Evolutionary conservation across 1,140 invertebrate species (phyloP), one percentile per base, ranked within the genome.

Genomic region (Elysia chlorotica): DNA sequence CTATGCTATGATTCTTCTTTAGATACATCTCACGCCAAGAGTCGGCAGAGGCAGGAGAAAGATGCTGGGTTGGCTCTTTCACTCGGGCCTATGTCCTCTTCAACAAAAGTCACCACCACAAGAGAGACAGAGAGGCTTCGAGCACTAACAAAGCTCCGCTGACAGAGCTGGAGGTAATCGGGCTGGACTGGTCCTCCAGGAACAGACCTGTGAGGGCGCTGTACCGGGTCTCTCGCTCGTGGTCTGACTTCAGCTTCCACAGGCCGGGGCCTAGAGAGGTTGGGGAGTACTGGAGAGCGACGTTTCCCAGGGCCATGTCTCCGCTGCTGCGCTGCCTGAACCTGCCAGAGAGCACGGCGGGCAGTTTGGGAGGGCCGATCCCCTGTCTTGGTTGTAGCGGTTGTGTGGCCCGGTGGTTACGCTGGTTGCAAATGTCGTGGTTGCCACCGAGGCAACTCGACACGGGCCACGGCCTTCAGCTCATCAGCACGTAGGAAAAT

Each of bases 391-490:
- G 82, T 61, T 83, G 82, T 71, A 83, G 79, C 65, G 76, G 79
- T 10, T 80, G 81, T 73, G n/a, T 85, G 1, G 31, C 78, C 6
- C 69, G 75, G 3, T 87, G 83, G 78, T 41, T 86, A 31, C 76
- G 80, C n/a, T 74, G 84, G n/a, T 77, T 84, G 74, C 76, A 80
- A 62, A 84, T 86, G 83, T 73, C 65, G n/a, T 84, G 82, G 80
- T 71, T 86, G 17, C 84, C 85, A 21, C 86, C 86, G 25, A 77
- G 79, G 48, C 79, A 84, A 57, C 61, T 82, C n/a, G 84, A 87
- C 67, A 87, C 85, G 25, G 86, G 85, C 2, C 86, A 87, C 79
- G 86, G 86, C 10, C 86, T 87, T 71, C 86, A 83, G 72, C 76
- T 87, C 28, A 72, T 87, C 21, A 74, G 76, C 19, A 79, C 81